Conservation (phyloP, 2,797 vertebrate species). For the Siniperca undulata region DNA sequence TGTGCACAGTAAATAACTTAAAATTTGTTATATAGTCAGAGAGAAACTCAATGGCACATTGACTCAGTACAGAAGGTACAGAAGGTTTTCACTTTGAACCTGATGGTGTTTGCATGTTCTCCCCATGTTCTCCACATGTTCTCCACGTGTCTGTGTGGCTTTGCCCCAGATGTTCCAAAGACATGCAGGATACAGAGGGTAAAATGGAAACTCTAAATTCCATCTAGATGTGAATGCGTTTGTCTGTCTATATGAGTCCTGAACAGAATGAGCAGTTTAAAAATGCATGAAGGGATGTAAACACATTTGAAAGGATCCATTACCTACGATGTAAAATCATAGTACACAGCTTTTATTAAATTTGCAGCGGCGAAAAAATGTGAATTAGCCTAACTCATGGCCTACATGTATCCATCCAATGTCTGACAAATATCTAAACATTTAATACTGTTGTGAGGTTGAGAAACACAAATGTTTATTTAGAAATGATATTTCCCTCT, state of each 20-base stretch:
- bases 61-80: neutral
- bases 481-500: neutral
- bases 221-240: neutral
- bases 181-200: neutral
- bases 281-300: neutral
- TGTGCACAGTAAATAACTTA: neutral
- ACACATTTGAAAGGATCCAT: neutral
- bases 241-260: neutral
- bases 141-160: neutral
- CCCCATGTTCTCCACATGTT: neutral
- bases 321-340: neutral
- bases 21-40: slow-evolving; percentile 13
- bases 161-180: slow-evolving; percentile 46
- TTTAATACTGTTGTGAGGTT: neutral
- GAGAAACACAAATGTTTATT: neutral
- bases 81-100: slow-evolving; percentile 17
- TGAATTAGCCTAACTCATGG: neutral
- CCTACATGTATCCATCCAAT: neutral
- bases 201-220: neutral
- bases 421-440: neutral
- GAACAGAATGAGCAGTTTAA: neutral
- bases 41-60: neutral
- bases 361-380: neutral
- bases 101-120: slow-evolving; percentile 18
- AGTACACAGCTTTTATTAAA: neutral